phyloP scores from a whole-genome alignment of 2,888 invertebrate genomes.

The Gibbula magus region DNA sequence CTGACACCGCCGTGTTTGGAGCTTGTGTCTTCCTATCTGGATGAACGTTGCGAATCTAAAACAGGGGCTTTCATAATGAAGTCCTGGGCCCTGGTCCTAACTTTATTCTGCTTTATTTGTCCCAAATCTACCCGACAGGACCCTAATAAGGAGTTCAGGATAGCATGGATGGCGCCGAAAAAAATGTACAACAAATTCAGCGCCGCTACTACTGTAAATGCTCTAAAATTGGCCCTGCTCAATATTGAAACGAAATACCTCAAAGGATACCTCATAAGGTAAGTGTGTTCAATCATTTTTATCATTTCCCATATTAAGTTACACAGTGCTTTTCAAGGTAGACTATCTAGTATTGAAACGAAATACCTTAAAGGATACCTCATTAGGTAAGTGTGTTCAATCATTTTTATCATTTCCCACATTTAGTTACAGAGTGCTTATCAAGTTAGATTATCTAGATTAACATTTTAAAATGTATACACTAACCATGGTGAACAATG shows the following conservation, averaged over 20 bases:
- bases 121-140: neutral
- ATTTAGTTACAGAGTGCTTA: too few relatives aligned
- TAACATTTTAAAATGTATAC: too few relatives aligned
- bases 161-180: constrained; percentile 67
- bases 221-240: constrained; percentile 57
- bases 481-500: too few relatives aligned
- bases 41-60: too few relatives aligned
- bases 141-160: constrained; percentile 53
- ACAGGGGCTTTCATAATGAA: neutral
- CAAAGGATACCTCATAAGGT: constrained; percentile 49
- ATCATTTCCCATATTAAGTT: too few relatives aligned
- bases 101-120: neutral
- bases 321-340: too few relatives aligned
- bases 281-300: constrained; percentile 23
- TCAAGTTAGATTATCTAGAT: too few relatives aligned
- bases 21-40: neutral
- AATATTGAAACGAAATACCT: constrained; percentile 38
- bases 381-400: constrained; percentile 46
- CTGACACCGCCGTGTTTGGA: neutral
- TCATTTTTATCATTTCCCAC: too few relatives aligned
- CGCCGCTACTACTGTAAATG: constrained; percentile 61
- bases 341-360: constrained; percentile 36
- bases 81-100: neutral
- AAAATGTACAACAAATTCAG: constrained; percentile 60
- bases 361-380: constrained; percentile 39